A percentile compares a stretch with the other conserved stretches of the same genome.
These are phyloP conservation scores for Aricia agestis DNA, from an alignment of 1,140 invertebrate species.

Conservation along the genomic window DNA sequence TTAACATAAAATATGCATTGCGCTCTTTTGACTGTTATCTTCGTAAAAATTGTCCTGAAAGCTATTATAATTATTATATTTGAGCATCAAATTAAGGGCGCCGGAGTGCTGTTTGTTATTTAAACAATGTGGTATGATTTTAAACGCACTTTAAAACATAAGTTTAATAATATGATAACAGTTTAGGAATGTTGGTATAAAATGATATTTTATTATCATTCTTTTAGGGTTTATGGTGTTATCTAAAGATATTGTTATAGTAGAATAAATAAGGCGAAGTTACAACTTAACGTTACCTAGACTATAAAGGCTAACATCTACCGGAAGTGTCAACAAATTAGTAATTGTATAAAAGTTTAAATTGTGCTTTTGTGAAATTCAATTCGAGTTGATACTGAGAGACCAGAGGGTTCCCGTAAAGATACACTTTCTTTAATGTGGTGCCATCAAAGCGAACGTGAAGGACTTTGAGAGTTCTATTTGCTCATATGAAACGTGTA, in stretches of 20 bases:
- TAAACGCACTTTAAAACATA: background rate
- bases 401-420: background rate
- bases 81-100: background rate
- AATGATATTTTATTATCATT: too few relatives aligned
- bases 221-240: too few relatives aligned
- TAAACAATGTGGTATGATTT: background rate
- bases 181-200: too few relatives aligned
- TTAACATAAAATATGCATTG: background rate
- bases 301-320: too few relatives aligned
- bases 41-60: background rate
- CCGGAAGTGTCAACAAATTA: constrained; percentile 9
- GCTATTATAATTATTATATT: background rate
- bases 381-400: background rate
- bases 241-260: too few relatives aligned
- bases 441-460: background rate
- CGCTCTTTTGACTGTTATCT: background rate
- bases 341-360: background rate
- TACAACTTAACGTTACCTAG: too few relatives aligned
- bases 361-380: constrained; percentile 2
- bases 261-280: too few relatives aligned
- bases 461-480: background rate
- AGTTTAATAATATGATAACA: too few relatives aligned
- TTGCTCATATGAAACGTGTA: constrained; percentile 1
- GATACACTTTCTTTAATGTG: constrained; percentile 9
- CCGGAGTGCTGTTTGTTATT: background rate